phyloP scores from a whole-genome alignment of 2,113 vertebrate species.

The Corydoras maculifer region DNA sequence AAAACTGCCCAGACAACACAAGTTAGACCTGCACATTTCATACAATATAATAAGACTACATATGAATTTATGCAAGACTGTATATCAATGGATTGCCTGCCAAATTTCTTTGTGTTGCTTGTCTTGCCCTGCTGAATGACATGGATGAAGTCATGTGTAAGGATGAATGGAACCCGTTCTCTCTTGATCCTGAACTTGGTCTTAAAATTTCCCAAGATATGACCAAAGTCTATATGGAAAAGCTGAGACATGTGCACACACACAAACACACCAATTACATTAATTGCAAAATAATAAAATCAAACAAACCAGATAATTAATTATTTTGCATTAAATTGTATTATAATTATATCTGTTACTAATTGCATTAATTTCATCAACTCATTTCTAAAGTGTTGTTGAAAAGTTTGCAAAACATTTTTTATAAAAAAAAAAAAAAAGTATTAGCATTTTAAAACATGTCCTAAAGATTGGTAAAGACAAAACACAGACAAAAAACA shows the following conservation, averaged over 20 bases:
- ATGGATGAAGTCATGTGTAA: conserved; percentile 98
- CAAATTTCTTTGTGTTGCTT: conserved; percentile 94
- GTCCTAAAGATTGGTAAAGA: too few species aligned
- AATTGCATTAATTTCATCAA: too few species aligned
- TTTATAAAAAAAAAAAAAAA: too few species aligned
- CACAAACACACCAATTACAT: neutral
- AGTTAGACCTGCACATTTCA: too few species aligned
- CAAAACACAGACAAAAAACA: too few species aligned
- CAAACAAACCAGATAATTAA: too few species aligned
- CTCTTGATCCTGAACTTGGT: conserved; percentile 99
- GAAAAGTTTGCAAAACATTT: too few species aligned
- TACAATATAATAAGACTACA: too few species aligned
- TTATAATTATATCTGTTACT: too few species aligned
- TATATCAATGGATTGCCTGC: conserved; percentile 57
- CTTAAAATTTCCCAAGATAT: conserved; percentile 98
- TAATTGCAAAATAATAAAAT: neutral
- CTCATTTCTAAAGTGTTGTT: too few species aligned
- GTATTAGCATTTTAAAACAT: too few species aligned
- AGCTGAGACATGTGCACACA: conserved; percentile 63
- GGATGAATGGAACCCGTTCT: conserved; percentile 96
- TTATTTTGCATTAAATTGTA: too few species aligned
- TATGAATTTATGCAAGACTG: neutral
- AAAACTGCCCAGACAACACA: conserved; percentile 68
- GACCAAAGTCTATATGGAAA: conserved; percentile 98
- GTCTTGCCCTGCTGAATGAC: conserved; percentile 98